Percentiles rank a stretch among this genome's conserved stretches.
These are phyloP conservation scores for Lasioglossum albipes DNA, from an alignment of 1,140 invertebrate species.

Conservation along the genomic window DNA sequence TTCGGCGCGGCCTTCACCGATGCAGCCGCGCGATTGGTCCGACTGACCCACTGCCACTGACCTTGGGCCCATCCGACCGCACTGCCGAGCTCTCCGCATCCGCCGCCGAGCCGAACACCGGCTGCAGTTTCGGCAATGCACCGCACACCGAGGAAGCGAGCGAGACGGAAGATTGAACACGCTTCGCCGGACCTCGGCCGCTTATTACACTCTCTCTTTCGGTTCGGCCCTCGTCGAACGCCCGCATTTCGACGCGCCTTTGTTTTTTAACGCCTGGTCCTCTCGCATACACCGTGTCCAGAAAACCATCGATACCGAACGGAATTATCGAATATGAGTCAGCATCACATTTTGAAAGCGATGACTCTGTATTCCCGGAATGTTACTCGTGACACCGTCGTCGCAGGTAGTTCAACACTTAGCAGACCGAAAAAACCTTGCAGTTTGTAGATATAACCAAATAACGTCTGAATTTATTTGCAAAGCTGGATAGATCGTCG, in stretches of 20 bases:
- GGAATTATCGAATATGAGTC: too few species aligned
- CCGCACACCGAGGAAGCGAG: constrained; percentile 36
- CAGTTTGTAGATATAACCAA: too few species aligned
- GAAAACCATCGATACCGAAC: too few species aligned
- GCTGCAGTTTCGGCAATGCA: constrained; percentile 65
- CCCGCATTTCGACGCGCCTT: background rate
- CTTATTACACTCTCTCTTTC: background rate
- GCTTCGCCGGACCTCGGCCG: background rate
- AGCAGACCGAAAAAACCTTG: too few species aligned
- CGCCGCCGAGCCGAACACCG: constrained; percentile 17
- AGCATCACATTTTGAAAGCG: too few species aligned
- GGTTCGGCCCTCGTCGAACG: background rate
- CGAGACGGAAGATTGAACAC: background rate
- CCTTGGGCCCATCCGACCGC: constrained; percentile 68
- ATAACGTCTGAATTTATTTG: too few species aligned
- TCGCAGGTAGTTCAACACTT: too few species aligned
- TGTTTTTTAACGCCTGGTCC: background rate
- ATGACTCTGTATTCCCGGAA: too few species aligned
- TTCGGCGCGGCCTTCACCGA: constrained; percentile 58
- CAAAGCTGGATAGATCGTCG: too few species aligned
- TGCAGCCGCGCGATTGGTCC: constrained; percentile 63
- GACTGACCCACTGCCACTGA: constrained; percentile 75
- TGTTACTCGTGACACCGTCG: too few species aligned
- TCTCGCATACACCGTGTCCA: too few species aligned
- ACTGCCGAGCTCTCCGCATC: constrained; percentile 22